Conservation (phyloP, 2,113 vertebrate species). For the Ictalurus furcatus region DNA sequence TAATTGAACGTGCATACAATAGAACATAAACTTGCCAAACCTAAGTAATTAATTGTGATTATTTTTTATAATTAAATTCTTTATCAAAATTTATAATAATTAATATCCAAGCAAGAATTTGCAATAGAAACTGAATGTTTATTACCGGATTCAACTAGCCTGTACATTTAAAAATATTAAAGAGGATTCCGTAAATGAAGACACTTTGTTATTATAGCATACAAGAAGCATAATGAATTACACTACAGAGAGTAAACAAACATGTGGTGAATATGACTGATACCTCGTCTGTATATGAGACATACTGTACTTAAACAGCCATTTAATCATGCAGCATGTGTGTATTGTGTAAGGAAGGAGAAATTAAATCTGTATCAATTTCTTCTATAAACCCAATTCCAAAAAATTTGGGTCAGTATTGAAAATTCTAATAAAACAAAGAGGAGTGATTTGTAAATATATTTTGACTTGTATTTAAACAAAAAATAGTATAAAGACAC, state of each 20-base stretch:
- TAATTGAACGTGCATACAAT: not conserved
- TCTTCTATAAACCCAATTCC: not conserved
- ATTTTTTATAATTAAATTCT: slow-evolving; percentile 25
- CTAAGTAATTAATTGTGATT: not conserved
- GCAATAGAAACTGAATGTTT: slow-evolving; percentile 70
- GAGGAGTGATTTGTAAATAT: too few species aligned
- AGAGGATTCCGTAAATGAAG: slow-evolving; percentile 74
- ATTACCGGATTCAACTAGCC: slow-evolving; percentile 75
- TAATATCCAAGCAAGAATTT: slow-evolving; percentile 20
- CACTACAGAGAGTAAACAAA: slow-evolving; percentile 75
- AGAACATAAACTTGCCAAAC: not conserved
- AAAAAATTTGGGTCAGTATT: too few species aligned
- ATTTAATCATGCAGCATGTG: not conserved
- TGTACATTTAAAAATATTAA: slow-evolving; percentile 66
- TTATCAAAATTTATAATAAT: not conserved
- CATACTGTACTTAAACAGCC: slow-evolving; percentile 51
- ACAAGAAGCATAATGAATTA: slow-evolving; percentile 60
- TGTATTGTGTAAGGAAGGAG: not conserved
- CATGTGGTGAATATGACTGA: slow-evolving; percentile 75
- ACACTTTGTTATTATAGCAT: slow-evolving; percentile 72
- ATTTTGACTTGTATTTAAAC: too few species aligned
- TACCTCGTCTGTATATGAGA: slow-evolving; percentile 66
- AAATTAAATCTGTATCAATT: slow-evolving; percentile 27
- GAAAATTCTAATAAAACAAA: too few species aligned
- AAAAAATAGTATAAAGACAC: too few species aligned